Conservation (phyloP, 2,113 vertebrate species). For the Glaucidium brasilianum region DNA sequence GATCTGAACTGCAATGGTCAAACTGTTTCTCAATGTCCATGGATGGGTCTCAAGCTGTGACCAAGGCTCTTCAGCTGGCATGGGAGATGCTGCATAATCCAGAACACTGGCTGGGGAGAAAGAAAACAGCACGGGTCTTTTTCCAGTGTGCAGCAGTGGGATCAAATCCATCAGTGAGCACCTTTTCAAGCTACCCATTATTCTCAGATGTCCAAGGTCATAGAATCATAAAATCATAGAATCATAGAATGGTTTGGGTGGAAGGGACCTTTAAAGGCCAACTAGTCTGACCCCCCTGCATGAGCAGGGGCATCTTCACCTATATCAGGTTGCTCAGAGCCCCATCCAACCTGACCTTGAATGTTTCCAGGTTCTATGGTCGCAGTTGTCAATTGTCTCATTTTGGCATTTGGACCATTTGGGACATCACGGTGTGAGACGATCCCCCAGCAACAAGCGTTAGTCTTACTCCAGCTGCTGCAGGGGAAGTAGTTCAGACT, state of each 20-base stretch:
- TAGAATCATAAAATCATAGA: background rate
- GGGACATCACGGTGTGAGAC: background rate
- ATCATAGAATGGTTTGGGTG: background rate
- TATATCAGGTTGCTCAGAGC: background rate
- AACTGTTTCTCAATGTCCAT: background rate
- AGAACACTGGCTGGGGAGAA: background rate
- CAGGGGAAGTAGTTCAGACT: background rate
- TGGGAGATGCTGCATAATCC: background rate
- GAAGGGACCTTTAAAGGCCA: background rate
- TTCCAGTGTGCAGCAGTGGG: background rate
- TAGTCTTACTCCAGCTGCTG: background rate
- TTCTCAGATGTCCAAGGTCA: background rate
- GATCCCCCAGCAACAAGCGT: background rate
- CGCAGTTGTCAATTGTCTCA: rapidly evolving
- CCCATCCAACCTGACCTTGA: background rate
- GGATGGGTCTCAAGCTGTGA: background rate
- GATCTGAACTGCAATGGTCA: background rate
- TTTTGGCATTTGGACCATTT: background rate
- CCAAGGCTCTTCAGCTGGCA: background rate
- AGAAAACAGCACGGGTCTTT: background rate
- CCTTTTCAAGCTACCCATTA: background rate
- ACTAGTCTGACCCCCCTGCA: background rate
- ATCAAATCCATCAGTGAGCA: background rate
- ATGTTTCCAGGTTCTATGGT: background rate
- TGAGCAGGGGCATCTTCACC: background rate